Base-by-base conservation (phyloP, 2,888 invertebrate genomes). In the Trypoxylon attenuatum region DNA sequence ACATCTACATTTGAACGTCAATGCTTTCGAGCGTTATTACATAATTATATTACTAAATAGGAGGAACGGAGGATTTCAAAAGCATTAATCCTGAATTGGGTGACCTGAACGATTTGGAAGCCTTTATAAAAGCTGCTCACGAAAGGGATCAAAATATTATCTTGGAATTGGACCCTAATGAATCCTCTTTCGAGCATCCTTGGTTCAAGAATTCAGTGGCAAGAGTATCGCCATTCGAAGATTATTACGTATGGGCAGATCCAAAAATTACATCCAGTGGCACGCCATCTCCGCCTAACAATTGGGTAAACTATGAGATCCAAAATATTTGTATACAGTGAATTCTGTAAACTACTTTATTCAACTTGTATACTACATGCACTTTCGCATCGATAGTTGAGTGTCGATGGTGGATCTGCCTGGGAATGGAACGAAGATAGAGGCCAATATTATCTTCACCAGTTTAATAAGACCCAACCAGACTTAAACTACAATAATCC, bases 401-500 rank as follows among this genome's bases (percentile, higher is more conserved):
- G 89, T 70, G 85, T 89, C 2, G 88, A 89, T 73, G 89, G 89
- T 63, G 89, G 88, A 6, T 88, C 93, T 0, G 93, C 94, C 0
- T 96, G 96, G 96, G 88, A 88, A 29, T 94, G 89, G 88, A 92
- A 91, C 60, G 87, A 88, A 0, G 79, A 81, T 1, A 90, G 94
- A 56, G 82, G 89, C 22, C 90, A 94, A 83, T 96, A 89, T 87
- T 96, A 96, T 84, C 90, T 96, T 51, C 94, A 95, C 63, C 94
- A 94, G 78, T 94, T 93, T 78, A 89, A 89, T 0, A 86, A 84
- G 0, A 88, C 90, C 13, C 91, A 92, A 78, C 94, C 96, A 0
- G 96, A 96, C 83, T 89, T 98, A 2, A 95, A 96, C 88, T 94
- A 94, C 89, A 89, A 91, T 60, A 94, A 95, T 81, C 87, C 89